Conservation (phyloP, 1,140 invertebrate genomes). For the Solenopsis invicta region DNA sequence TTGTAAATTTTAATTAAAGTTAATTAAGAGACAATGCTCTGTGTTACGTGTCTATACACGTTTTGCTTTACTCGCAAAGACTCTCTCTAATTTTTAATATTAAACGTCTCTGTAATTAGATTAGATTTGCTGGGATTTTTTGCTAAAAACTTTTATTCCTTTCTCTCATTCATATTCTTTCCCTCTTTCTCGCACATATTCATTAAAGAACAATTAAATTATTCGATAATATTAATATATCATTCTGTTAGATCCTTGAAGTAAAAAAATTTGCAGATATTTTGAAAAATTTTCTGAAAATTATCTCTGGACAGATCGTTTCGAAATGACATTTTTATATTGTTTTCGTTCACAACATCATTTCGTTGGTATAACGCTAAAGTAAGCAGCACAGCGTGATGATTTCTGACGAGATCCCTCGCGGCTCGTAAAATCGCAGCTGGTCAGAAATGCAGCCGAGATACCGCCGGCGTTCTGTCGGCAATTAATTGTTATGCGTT, state of each 20-base stretch:
- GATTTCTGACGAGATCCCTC: background rate
- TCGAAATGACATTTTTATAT: background rate
- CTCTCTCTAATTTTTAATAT: constrained; percentile 1
- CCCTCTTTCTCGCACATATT: background rate
- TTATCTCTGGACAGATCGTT: background rate
- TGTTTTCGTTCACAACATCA: background rate
- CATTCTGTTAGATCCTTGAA: background rate
- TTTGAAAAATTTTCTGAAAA: background rate
- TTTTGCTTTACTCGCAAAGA: background rate
- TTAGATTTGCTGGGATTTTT: background rate
- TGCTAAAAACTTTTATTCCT: background rate
- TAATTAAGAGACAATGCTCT: background rate
- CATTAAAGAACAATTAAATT: constrained; percentile 15
- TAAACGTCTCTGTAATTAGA: constrained; percentile 15
- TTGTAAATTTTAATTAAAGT: constrained; percentile 19
- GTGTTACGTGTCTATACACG: background rate
- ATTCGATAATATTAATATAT: background rate
- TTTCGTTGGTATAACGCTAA: background rate
- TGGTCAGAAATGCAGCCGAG: background rate
- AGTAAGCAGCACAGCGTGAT: background rate
- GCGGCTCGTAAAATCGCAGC: constrained; percentile 10
- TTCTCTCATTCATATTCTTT: background rate
- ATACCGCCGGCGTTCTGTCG: constrained; percentile 8
- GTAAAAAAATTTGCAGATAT: background rate
- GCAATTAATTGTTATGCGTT: constrained; percentile 46